Conservation (phyloP, 2,113 vertebrate species). For the Peromyscus polionotus region DNA sequence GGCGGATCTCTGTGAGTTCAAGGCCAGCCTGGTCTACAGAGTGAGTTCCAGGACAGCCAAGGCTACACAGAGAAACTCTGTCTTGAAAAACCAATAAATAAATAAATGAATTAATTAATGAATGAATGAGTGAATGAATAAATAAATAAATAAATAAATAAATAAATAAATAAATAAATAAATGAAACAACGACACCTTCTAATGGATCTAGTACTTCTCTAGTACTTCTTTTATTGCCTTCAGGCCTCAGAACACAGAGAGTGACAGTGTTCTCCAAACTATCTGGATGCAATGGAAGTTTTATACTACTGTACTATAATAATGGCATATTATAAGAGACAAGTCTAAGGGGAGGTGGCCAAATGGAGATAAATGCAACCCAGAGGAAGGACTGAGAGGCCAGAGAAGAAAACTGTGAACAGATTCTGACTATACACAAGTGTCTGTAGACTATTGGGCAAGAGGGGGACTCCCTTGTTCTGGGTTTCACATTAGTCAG, state of each 20-base stretch:
- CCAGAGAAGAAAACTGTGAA: not conserved
- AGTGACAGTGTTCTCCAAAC: not conserved
- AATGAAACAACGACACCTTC: not conserved
- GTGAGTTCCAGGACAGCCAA: not conserved
- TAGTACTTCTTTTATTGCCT: not conserved
- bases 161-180: too few species aligned
- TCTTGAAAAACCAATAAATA: not conserved
- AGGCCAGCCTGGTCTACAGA: not conserved
- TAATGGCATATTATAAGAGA: not conserved
- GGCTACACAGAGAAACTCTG: not conserved
- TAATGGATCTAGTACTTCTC: not conserved
- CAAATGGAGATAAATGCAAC: not conserved
- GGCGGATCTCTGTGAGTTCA: not conserved
- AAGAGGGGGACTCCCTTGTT: not conserved
- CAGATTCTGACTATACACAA: not conserved
- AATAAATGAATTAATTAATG: not conserved
- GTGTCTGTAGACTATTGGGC: not conserved
- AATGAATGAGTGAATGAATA: too few species aligned
- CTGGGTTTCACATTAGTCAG: not conserved
- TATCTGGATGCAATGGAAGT: not conserved
- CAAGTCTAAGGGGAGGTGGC: not conserved
- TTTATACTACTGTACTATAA: constrained; percentile 2
- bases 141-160: too few species aligned
- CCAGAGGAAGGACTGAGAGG: not conserved
- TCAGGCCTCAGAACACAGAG: not conserved